Base-by-base conservation (phyloP, 35 echinoderm and acorn worm species). In the Heliocidaris tuberculata region DNA sequence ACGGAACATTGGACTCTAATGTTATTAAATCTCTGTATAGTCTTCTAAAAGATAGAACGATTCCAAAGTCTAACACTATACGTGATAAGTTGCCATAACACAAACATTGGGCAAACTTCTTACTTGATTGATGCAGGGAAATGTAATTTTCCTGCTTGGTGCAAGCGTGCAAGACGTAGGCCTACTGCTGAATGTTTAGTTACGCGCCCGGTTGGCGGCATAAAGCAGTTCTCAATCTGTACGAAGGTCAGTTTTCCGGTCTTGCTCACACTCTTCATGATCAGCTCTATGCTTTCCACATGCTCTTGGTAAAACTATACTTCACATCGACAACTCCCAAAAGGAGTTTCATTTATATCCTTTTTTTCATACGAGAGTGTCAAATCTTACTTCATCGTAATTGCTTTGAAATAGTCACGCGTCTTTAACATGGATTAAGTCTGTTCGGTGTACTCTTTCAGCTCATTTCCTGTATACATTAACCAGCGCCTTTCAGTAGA, bases 361-460 rank as follows among this genome's bases (percentile, higher is more conserved):
- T n/a, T n/a, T 78, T 78, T 78, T 78, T 78, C 65, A 78, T 24
- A 24, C 65, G 65, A 21, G 17, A 78, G 65, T 78, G 65, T 78
- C 65, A n/a, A 78, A n/a, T n/a, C 65, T 78, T 56, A 56, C 52
- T 56, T 78, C 65, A 78, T 78, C 65, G 27, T 29, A 78, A 27
- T 78, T 78, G 65, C 21, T 78, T 78, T 78, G 65, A 78, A 78
- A 78, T 17, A 78, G 65, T 78, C 65, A 78, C 65, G 65, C 65
- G 65, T 78, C 65, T 78, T 78, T 78, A 21, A 78, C 65, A 1
- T 19, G 65, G 65, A 78, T 78, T 78, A 78, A 78, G 27, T 78
- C 65, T 27, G 65, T 19, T 78, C 65, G 65, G 65, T 78, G 65
- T 78, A 78, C 21, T 78, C 21, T 78, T 78, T 27, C 65, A 78